Conservation (phyloP, 2,888 invertebrate genomes). For the Orthonevra nobilis region DNA sequence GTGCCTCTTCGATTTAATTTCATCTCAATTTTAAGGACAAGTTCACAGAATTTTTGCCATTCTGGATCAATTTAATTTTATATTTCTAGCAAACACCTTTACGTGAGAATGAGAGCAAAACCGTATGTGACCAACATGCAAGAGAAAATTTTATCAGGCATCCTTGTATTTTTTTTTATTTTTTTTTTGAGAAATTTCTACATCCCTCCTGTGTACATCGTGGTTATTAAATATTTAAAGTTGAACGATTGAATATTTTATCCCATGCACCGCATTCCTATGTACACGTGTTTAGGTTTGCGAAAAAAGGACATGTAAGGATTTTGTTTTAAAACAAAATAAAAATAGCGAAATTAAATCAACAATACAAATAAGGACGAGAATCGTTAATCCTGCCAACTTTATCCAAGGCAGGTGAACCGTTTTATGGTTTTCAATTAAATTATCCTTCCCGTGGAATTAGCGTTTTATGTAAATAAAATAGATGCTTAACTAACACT, state of each 20-base stretch:
- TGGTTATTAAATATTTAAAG: slow-evolving; percentile 61
- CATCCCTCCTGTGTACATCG: slow-evolving; percentile 9
- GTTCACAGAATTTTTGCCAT: too few species aligned
- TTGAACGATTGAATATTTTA: slow-evolving; percentile 64
- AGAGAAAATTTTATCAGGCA: slow-evolving; percentile 3
- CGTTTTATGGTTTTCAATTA: not conserved
- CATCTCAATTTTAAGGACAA: too few species aligned
- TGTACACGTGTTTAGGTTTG: slow-evolving; percentile 43
- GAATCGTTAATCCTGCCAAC: slow-evolving; percentile 2
- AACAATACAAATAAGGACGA: not conserved
- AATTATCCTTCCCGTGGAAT: slow-evolving; percentile 12
- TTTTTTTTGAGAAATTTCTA: not conserved
- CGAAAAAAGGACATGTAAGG: slow-evolving; percentile 13
- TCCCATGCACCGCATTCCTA: slow-evolving; percentile 36
- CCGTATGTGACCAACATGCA: slow-evolving; percentile 62
- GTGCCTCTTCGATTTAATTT: too few species aligned
- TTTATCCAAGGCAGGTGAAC: slow-evolving; percentile 9
- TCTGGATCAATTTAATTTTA: too few species aligned
- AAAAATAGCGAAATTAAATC: slow-evolving; percentile 31
- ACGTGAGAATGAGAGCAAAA: slow-evolving; percentile 41
- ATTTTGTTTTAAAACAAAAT: slow-evolving; percentile 10
- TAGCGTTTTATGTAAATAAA: too few species aligned
- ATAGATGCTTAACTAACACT: not conserved
- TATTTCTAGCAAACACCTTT: slow-evolving; percentile 32
- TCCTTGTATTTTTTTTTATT: too few species aligned